These are phyloP conservation scores for Fopius arisanus DNA, from an alignment of 1,140 invertebrate genomes.

Conservation along the genomic window DNA sequence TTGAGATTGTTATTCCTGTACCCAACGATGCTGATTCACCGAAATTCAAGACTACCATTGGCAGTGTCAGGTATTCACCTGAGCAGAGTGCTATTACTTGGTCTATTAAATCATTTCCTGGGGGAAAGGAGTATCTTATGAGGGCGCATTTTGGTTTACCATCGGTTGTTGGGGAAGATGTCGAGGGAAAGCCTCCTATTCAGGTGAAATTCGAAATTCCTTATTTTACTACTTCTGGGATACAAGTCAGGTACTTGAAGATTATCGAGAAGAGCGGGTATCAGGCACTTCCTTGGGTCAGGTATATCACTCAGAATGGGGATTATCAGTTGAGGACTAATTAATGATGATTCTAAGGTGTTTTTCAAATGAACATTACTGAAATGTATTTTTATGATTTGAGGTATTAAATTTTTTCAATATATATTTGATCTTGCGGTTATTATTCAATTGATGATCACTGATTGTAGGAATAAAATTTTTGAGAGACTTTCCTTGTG, in stretches of 20 bases:
- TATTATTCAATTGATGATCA: no score
- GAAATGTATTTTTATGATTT: no score
- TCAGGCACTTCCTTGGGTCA: constrained; percentile 98
- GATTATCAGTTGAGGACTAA: constrained; percentile 98
- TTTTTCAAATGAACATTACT: no score
- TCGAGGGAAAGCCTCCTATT: constrained; percentile 97
- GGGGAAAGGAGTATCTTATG: constrained; percentile 99
- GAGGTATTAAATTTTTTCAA: no score
- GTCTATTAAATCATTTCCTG: constrained; percentile 99
- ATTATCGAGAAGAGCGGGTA: constrained; percentile 99
- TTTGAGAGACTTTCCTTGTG: no score
- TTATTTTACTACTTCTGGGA: constrained; percentile 99
- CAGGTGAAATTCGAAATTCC: constrained; percentile 99
- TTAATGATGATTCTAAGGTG: no score
- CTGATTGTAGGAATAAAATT: no score
- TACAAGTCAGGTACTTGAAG: constrained; percentile 98
- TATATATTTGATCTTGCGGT: no score
- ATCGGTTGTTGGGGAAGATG: constrained; percentile 94
- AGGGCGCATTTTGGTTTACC: constrained; percentile 98
- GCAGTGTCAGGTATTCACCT: constrained; percentile 96
- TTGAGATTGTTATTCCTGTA: constrained; percentile 99
- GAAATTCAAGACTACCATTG: constrained; percentile 98
- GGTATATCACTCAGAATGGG: constrained; percentile 99
- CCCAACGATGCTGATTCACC: constrained; percentile 98
- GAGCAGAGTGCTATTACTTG: constrained; percentile 98